Conservation (phyloP, 2,888 invertebrate genomes). For the Epsilonema sp. region DNA sequence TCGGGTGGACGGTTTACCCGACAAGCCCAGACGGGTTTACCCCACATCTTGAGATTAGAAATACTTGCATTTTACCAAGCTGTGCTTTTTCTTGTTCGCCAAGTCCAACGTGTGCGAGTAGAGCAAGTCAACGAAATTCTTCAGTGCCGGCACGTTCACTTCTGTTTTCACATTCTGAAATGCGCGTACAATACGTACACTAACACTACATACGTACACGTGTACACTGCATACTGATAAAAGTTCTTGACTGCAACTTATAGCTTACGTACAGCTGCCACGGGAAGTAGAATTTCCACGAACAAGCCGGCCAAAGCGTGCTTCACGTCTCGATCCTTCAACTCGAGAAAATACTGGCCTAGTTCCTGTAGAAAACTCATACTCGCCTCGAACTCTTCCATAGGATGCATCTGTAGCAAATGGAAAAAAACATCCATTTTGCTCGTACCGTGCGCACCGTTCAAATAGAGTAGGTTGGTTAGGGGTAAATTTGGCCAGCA, state of each 20-base stretch:
- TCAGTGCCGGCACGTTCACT: constrained; percentile 94
- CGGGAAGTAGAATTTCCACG: constrained; percentile 93
- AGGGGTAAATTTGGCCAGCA: too few relatives aligned
- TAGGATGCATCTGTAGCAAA: constrained; percentile 6
- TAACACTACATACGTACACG: too few relatives aligned
- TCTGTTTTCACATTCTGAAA: constrained; percentile 97
- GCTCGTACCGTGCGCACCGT: too few relatives aligned
- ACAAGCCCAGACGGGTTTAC: too few relatives aligned
- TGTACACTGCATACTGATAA: too few relatives aligned
- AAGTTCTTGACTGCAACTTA: too few relatives aligned
- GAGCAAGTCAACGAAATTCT: constrained; percentile 91
- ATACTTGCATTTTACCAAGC: too few relatives aligned
- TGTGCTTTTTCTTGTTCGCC: constrained; percentile 90
- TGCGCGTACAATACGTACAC: too few relatives aligned
- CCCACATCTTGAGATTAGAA: too few relatives aligned
- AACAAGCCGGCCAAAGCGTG: constrained; percentile 92
- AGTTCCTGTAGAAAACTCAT: constrained; percentile 97
- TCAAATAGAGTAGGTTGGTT: too few relatives aligned
- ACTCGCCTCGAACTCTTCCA: constrained; percentile 74
- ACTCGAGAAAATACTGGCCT: constrained; percentile 90
- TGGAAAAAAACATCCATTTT: too few relatives aligned
- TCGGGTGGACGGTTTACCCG: too few relatives aligned
- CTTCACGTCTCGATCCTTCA: constrained; percentile 89
- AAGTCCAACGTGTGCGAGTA: constrained; percentile 88
- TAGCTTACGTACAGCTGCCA: constrained; percentile 89